These are phyloP conservation scores for Sarcophaga peregrina DNA, from an alignment of 1,140 invertebrate species.

Conservation along the genomic window DNA sequence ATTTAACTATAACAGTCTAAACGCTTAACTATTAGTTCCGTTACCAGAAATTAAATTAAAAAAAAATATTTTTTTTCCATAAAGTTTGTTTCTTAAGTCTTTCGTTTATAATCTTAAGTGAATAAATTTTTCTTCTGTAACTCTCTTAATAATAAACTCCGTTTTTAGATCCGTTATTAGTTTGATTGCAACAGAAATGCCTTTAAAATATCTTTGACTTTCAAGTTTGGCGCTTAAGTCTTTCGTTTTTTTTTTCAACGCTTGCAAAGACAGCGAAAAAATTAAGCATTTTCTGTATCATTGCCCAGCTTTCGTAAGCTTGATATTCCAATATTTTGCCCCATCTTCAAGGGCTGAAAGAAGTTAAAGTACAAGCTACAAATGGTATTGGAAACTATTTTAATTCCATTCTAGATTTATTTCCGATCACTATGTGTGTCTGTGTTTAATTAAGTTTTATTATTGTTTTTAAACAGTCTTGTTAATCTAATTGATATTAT, in stretches of 20 bases:
- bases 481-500: no score
- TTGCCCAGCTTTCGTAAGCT: not conserved
- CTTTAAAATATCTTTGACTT: not conserved
- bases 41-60: no score
- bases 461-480: no score
- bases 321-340: not conserved
- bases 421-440: no score
- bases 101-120: no score
- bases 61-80: no score
- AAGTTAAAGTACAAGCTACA: no score
- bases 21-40: not conserved
- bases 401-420: not conserved
- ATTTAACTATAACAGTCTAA: conserved; percentile 15
- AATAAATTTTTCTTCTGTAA: no score
- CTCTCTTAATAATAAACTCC: no score
- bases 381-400: not conserved
- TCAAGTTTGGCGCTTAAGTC: conserved; percentile 11
- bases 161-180: not conserved
- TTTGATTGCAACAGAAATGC: not conserved
- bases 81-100: no score
- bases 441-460: no score
- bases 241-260: not conserved
- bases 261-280: not conserved
- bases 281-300: not conserved
- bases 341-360: no score